These are phyloP conservation scores for Chlamydotis undulata DNA, from an alignment of 2,113 vertebrate species.

Conservation along the genomic window DNA sequence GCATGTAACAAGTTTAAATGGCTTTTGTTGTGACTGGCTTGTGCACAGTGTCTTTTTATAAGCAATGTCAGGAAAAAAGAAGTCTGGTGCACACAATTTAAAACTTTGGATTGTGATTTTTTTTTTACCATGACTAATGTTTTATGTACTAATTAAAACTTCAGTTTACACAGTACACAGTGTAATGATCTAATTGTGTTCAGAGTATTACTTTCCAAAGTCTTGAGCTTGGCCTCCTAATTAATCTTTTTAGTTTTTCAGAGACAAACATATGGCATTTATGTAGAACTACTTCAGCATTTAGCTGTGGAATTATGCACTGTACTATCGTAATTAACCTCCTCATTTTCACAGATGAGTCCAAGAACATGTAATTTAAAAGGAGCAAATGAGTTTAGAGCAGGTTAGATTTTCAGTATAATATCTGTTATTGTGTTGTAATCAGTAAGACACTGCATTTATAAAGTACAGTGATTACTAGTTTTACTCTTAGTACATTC, in stretches of 20 bases:
- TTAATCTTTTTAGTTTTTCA: conserved; percentile 74
- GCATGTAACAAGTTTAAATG: not conserved
- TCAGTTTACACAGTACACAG: conserved; percentile 47
- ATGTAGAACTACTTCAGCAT: conserved; percentile 64
- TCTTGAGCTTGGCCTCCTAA: conserved; percentile 72
- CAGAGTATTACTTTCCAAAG: conserved; percentile 57
- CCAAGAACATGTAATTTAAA: conserved; percentile 74
- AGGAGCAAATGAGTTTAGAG: conserved; percentile 56
- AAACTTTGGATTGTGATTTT: not conserved
- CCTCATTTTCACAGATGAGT: conserved; percentile 71
- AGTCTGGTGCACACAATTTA: conserved; percentile 22
- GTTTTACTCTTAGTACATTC: not conserved
- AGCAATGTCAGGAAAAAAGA: not conserved
- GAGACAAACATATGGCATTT: conserved; percentile 78
- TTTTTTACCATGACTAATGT: conserved; percentile 11
- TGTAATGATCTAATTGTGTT: conserved; percentile 69
- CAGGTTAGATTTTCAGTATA: conserved; percentile 34
- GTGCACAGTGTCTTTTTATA: not conserved
- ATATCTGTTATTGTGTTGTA: conserved; percentile 24
- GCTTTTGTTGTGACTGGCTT: not conserved
- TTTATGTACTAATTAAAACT: conserved; percentile 72
- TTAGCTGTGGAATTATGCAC: conserved; percentile 74
- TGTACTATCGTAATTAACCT: conserved; percentile 75
- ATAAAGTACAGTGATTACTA: not conserved
- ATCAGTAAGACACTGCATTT: conserved; percentile 22